Evolutionary conservation across 2,113 vertebrate genomes (phyloP).

Genomic region (Petroica traversi): DNA sequence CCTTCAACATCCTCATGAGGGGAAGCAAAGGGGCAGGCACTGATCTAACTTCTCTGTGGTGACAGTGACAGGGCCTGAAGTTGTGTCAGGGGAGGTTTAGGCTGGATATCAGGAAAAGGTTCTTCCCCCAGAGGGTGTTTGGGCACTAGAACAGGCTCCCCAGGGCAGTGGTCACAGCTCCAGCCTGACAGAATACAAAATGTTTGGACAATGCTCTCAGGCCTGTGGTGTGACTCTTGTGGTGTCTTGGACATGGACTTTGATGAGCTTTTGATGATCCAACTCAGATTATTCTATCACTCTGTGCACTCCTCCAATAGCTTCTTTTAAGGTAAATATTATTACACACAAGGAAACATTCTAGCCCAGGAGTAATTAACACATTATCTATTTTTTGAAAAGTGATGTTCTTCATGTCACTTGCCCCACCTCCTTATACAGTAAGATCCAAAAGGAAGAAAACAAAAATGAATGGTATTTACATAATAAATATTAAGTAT

Average conservation of each 20-base stretch:
- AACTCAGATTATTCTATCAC: neutral
- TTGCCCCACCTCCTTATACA: neutral
- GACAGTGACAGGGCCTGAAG: neutral
- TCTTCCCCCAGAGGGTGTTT: rapidly evolving
- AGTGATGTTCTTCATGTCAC: neutral
- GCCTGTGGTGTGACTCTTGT: neutral
- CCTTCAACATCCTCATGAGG: rapidly evolving
- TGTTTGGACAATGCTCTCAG: neutral
- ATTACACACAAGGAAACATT: neutral
- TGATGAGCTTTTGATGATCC: too few relatives aligned
- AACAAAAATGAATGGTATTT: neutral
- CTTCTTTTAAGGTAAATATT: neutral
- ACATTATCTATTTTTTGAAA: neutral
- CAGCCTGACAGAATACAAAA: neutral
- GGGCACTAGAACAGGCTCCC: neutral
- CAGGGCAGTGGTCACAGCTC: neutral
- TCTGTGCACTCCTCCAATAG: neutral
- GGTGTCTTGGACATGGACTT: neutral
- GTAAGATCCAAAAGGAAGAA: neutral
- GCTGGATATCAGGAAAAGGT: neutral
- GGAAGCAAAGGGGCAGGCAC: rapidly evolving
- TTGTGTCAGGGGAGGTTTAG: neutral
- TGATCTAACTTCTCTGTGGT: neutral
- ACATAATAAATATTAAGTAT: neutral
- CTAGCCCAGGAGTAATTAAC: neutral